Evolutionary conservation across 2,113 vertebrate genomes (phyloP).

Genomic region (Anhinga anhinga): DNA sequence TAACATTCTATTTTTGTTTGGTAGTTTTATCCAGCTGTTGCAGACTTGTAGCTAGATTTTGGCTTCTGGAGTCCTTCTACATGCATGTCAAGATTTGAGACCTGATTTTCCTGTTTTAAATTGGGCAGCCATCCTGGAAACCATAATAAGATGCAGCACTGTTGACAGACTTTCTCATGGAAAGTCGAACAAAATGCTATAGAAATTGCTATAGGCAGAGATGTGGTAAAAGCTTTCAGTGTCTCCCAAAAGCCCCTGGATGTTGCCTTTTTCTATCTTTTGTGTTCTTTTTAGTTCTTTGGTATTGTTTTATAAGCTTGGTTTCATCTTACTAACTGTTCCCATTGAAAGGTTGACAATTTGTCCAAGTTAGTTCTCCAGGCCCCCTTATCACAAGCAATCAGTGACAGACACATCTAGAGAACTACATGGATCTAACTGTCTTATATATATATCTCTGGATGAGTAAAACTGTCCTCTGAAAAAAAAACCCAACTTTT

Average conservation of each 20-base stretch:
- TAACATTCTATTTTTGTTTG: not conserved
- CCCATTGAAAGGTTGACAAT: not conserved
- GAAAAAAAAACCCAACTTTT: not conserved
- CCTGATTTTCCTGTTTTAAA: slow-evolving; percentile 26
- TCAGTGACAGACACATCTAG: not conserved
- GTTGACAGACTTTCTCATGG: slow-evolving; percentile 17
- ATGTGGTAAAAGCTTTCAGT: not conserved
- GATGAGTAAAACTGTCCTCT: not conserved
- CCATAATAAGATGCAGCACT: slow-evolving; percentile 19
- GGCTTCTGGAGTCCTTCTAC: not conserved
- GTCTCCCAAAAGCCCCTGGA: not conserved
- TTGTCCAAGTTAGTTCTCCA: not conserved
- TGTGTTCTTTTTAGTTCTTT: not conserved
- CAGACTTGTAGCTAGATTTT: not conserved
- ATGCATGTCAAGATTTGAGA: slow-evolving; percentile 24
- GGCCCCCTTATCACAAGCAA: not conserved
- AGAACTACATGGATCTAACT: not conserved
- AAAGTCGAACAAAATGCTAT: not conserved
- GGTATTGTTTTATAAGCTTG: not conserved
- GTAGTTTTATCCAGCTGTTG: not conserved
- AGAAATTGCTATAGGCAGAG: not conserved
- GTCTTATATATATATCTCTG: not conserved
- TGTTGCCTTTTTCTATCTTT: not conserved
- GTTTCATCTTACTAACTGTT: not conserved
- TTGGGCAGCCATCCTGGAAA: slow-evolving; percentile 35